A percentile compares a stretch with the other conserved stretches of the same genome.
phyloP scores from a whole-genome alignment of 2,888 invertebrate genomes.

The Aphidoletes aphidimyza region DNA sequence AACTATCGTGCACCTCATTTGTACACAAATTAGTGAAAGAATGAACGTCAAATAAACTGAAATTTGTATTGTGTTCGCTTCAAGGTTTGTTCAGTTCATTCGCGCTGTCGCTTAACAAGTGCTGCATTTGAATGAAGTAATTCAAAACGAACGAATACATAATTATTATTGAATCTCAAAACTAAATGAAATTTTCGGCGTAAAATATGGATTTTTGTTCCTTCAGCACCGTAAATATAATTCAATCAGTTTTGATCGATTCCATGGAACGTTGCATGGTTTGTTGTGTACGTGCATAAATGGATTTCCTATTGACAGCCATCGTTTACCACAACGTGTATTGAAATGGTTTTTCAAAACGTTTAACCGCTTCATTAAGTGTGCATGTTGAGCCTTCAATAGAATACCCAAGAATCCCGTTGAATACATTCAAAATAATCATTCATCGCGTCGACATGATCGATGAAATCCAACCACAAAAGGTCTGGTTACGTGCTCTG shows the following conservation, averaged over 20 bases:
- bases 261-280: neutral
- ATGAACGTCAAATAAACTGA: too few species aligned
- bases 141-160: too few species aligned
- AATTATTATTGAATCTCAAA: too few species aligned
- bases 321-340: neutral
- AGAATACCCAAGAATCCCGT: too few species aligned
- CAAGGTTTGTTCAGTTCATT: too few species aligned
- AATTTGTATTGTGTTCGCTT: too few species aligned
- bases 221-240: neutral
- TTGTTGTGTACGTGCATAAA: neutral
- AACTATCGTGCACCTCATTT: too few species aligned
- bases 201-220: neutral
- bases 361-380: slow-evolving; percentile 19
- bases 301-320: slow-evolving; percentile 39
- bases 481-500: neutral
- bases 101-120: neutral
- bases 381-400: neutral
- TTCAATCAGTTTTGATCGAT: neutral
- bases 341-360: slow-evolving; percentile 17
- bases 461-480: neutral
- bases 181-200: neutral
- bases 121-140: neutral
- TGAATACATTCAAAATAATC: neutral
- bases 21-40: too few species aligned
- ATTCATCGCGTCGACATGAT: neutral